Percentiles rank a stretch among this genome's conserved stretches.
These are phyloP conservation scores for Danio choprae DNA, from an alignment of 2,797 vertebrate genomes.

Conservation along the genomic window DNA sequence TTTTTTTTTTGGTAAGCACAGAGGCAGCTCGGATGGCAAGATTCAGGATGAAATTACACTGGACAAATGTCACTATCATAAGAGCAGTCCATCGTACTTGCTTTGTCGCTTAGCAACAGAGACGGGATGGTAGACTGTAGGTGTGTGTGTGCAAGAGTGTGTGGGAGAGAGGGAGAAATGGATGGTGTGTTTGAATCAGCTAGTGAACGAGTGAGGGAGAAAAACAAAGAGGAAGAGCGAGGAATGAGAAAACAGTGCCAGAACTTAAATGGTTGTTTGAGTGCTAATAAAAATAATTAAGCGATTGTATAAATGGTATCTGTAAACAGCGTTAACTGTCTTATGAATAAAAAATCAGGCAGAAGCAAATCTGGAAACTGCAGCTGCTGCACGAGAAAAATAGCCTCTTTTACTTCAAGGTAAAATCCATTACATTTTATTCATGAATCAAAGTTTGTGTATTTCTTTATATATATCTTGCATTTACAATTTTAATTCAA, in stretches of 20 bases:
- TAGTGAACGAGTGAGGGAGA: slow-evolving; percentile 15
- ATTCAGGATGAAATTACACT: slow-evolving; percentile 70
- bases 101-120: slow-evolving; percentile 85
- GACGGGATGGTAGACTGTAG: slow-evolving; percentile 82
- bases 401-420: slow-evolving; percentile 13
- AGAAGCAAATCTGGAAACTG: slow-evolving; percentile 19
- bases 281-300: background rate
- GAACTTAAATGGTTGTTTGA: slow-evolving; percentile 13
- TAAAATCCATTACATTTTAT: slow-evolving; percentile 21
- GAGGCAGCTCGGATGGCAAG: slow-evolving; percentile 9
- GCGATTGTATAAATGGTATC: slow-evolving; percentile 20
- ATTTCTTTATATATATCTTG: too few species aligned
- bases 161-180: slow-evolving; percentile 53
- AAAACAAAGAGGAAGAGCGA: slow-evolving; percentile 47
- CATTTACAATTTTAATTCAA: too few species aligned
- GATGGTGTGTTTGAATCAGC: slow-evolving; percentile 21
- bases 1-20: background rate
- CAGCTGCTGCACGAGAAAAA: slow-evolving; percentile 26
- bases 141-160: slow-evolving; percentile 72
- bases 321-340: slow-evolving; percentile 4
- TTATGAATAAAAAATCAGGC: background rate
- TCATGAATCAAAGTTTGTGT: background rate
- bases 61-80: slow-evolving; percentile 80
- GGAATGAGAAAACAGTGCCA: slow-evolving; percentile 13
- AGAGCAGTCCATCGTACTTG: slow-evolving; percentile 78